Percentiles rank a stretch among this genome's conserved stretches.
These are phyloP conservation scores for Numenius phaeopus DNA, from an alignment of 2,797 vertebrate species.

Conservation along the genomic window DNA sequence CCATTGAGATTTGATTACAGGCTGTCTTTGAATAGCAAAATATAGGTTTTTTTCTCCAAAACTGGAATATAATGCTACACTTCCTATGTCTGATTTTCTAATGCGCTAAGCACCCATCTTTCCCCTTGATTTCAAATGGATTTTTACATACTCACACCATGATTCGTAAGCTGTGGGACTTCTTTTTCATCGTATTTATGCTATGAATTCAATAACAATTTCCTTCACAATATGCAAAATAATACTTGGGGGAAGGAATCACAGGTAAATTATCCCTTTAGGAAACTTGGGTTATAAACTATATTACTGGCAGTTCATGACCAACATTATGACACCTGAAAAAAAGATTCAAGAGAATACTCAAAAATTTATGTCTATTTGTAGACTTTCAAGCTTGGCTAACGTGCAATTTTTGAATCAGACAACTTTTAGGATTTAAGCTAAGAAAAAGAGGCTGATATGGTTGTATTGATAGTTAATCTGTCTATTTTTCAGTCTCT, in stretches of 20 bases:
- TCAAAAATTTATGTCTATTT: not conserved
- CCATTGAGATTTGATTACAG: conserved; percentile 36
- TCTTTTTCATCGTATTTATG: not conserved
- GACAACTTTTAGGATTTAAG: not conserved
- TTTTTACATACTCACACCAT: not conserved
- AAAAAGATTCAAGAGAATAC: not conserved
- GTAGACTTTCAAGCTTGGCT: not conserved
- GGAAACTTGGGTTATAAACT: not conserved
- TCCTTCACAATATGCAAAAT: conserved; percentile 4
- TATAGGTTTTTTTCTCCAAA: not conserved
- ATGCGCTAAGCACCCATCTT: not conserved
- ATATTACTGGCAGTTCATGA: not conserved
- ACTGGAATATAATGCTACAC: not conserved
- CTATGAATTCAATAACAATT: not conserved
- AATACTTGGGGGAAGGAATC: conserved; percentile 29
- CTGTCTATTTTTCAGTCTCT: not conserved
- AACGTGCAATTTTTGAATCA: not conserved
- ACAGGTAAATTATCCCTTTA: not conserved
- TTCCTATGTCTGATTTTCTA: not conserved
- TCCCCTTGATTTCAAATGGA: not conserved
- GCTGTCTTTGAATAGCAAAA: conserved; percentile 20
- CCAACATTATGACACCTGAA: not conserved
- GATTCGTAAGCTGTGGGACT: not conserved
- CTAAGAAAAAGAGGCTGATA: not conserved
- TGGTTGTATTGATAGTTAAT: not conserved